A percentile compares a stretch with the other conserved stretches of the same genome.
phyloP scores from a whole-genome alignment of 1,140 invertebrate genomes.

The Homalodisca vitripennis region DNA sequence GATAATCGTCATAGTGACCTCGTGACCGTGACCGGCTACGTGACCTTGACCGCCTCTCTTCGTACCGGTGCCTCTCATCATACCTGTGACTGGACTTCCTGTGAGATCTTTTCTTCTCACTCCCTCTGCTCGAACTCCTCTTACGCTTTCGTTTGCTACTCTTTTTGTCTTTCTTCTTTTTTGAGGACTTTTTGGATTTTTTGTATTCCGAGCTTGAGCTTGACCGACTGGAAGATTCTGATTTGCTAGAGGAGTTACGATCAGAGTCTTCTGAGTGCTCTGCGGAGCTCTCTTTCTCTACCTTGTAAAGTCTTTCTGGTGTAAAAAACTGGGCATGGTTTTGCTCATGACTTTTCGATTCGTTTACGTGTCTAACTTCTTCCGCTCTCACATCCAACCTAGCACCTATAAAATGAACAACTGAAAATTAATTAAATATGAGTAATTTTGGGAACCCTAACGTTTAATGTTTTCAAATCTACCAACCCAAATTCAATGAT shows the following conservation, averaged over 20 bases:
- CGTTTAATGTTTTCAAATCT: no score
- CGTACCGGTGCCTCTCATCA: neutral
- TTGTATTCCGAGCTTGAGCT: slow-evolving; percentile 13
- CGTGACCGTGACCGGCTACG: slow-evolving; percentile 1
- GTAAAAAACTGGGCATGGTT: neutral
- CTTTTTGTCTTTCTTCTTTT: slow-evolving; percentile 29
- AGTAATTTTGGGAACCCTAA: neutral
- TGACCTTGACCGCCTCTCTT: slow-evolving; percentile 11
- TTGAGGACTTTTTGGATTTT: slow-evolving; percentile 20
- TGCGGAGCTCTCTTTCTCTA: neutral
- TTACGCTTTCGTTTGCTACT: slow-evolving; percentile 29
- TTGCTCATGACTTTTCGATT: neutral
- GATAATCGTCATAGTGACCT: no score
- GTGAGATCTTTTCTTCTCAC: slow-evolving; percentile 18
- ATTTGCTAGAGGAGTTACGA: slow-evolving; percentile 9
- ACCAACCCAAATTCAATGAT: no score
- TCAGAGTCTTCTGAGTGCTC: slow-evolving; percentile 1
- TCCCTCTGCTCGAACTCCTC: slow-evolving; percentile 16
- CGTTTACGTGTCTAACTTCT: slow-evolving; percentile 16
- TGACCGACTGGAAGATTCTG: slow-evolving; percentile 16
- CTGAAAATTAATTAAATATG: slow-evolving; percentile 7
- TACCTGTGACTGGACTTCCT: slow-evolving; percentile 11
- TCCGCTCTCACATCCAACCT: neutral
- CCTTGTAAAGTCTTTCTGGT: neutral
- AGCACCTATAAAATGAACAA: slow-evolving; percentile 8